These are phyloP conservation scores for Macropus fuliginosus DNA, from an alignment of 2,797 vertebrate genomes.

Conservation along the genomic window DNA sequence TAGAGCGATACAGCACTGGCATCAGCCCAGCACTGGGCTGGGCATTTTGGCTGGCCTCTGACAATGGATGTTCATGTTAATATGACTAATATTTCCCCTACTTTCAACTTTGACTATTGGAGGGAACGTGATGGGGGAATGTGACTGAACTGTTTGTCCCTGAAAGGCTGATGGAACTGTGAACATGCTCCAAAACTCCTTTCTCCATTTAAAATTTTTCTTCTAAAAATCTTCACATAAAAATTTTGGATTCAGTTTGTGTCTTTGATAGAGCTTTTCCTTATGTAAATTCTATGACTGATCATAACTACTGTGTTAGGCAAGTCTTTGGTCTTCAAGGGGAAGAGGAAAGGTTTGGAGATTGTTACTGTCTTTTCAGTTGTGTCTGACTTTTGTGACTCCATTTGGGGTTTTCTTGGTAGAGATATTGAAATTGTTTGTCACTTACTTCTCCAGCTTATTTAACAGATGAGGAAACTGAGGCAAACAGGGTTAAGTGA, in stretches of 20 bases:
- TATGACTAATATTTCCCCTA: not conserved
- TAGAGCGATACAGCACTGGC: not conserved
- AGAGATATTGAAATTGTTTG: not conserved
- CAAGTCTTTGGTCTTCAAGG: not conserved
- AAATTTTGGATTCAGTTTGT: not conserved
- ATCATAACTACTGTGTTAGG: not conserved
- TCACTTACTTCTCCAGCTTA: not conserved
- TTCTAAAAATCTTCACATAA: not conserved
- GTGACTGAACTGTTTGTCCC: not conserved
- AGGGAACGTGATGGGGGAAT: not conserved
- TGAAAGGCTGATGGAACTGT: not conserved
- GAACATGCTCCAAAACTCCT: not conserved
- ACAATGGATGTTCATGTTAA: not conserved
- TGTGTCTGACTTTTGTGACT: not conserved
- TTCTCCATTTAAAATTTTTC: not conserved
- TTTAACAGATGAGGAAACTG: not conserved
- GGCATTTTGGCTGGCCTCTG: not conserved
- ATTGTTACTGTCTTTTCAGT: not conserved
- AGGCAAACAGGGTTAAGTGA: not conserved
- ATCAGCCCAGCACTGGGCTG: not conserved
- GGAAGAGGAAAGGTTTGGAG: not conserved
- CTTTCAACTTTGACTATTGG: not conserved
- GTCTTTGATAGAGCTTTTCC: not conserved
- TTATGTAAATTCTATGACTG: not conserved
- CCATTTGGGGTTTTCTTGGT: not conserved